Evolutionary conservation across 2,113 vertebrate species (phyloP), one percentile per base, ranked within the genome.

Genomic region (Psilopsiagon aurifrons): DNA sequence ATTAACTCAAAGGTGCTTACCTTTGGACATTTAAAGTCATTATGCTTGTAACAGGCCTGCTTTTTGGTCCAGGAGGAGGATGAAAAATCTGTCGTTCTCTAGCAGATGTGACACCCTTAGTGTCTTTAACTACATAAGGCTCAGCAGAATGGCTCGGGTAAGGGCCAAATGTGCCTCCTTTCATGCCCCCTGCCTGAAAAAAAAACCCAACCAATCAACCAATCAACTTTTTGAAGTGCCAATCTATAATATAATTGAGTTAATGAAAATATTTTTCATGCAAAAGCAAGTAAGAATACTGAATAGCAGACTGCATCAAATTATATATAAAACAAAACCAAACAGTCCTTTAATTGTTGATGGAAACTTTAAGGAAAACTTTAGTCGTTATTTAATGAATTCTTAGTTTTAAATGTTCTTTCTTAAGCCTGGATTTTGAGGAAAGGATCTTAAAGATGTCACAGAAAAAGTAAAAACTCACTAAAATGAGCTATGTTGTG

Each of bases 151-250:
- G 97, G 54, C 92, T 88, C 63, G 98, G 98, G 60, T 98, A 99
- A 57, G 92, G 51, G 29, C 98, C 97, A 94, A 99, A 99, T 3
- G 98, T 99, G n/a, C 98, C 98, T 49, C 98, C 98, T 94, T 99
- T 99, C 98, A 98, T 98, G 52, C 98, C 98, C 79, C 98, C 98
- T 82, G 92, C 28, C 98, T 99, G 80, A 33, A 64, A 93, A 80
- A 86, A 86, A 37, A 92, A 41, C 13, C 20, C 57, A 59, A 24
- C 33, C 33, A 59, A 59, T 6, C 57, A 59, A 59, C 9, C 57
- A 35, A 15, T 35, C 57, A 59, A 59, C 5, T 60, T 74, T 33
- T 69, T 1, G 0, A 43, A 82, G 19, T 86, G 39, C 25, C 22
- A 74, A 55, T 51, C 55, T 87, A 59, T 37, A 70, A 54, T 49